Evolutionary conservation across 2,113 vertebrate species (phyloP).

Genomic region (Athene cunicularia): DNA sequence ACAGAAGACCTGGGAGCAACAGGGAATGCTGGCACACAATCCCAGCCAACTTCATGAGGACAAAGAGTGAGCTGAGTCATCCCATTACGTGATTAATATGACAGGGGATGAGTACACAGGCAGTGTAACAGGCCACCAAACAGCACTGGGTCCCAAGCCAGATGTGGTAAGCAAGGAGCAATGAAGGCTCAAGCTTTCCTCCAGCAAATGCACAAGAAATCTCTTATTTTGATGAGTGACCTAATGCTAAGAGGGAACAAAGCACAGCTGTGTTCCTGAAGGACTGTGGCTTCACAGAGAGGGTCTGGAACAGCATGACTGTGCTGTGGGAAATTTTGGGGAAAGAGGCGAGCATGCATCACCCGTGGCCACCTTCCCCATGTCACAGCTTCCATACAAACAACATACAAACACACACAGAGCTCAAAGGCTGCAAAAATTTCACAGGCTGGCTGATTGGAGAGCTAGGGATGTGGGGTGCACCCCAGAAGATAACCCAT

Average conservation of each 20-base stretch:
- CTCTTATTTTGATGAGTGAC: not conserved
- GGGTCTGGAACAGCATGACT: not conserved
- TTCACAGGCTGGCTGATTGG: not conserved
- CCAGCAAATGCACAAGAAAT: not conserved
- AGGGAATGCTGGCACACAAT: fast-evolving
- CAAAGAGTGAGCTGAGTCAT: not conserved
- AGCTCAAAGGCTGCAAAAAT: not conserved
- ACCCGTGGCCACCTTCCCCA: not conserved
- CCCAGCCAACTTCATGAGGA: not conserved
- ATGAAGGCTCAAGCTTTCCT: not conserved
- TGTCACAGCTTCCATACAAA: fast-evolving
- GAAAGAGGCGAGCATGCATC: not conserved
- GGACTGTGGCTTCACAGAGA: not conserved
- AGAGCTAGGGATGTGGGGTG: not conserved
- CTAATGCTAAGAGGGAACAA: not conserved
- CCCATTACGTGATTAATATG: fast-evolving
- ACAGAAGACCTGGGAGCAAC: not conserved
- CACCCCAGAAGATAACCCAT: not conserved
- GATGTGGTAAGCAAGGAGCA: not conserved
- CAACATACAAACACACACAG: not conserved
- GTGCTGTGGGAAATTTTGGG: not conserved
- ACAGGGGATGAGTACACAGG: not conserved
- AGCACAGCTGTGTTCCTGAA: not conserved
- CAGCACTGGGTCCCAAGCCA: not conserved
- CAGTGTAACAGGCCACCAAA: not conserved